Base-by-base conservation (phyloP, 2,888 invertebrate species). In the Lysandra coridon region DNA sequence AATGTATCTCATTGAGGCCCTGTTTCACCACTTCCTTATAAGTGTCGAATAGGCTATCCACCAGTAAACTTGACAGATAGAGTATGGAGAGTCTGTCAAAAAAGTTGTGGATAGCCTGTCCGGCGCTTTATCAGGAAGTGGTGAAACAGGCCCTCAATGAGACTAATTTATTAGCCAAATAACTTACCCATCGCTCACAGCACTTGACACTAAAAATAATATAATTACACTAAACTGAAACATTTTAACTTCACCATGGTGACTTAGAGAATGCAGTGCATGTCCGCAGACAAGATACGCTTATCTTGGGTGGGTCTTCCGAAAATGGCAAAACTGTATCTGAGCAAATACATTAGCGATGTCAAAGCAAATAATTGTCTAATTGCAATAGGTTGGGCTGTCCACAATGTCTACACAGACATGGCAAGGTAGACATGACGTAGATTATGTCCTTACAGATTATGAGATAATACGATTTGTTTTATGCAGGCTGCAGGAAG, bases 271-370 rank as follows among this genome's bases (percentile, higher is more conserved):
- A 88, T 89, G 89, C 91, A 88, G 85, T 86, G 87, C 82, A 81
- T 80, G 85, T 91, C 84, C 85, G 85, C 87, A 87, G 83, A 84
- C 86, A 86, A 87, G 87, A 82, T 84, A 80, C 79, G 81, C 83
- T 89, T 92, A 92, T 93, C 92, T 79, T 88, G 89, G 93, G 91
- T 87, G 90, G 88, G 92, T 85, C 90, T 80, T 78, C 91, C 91
- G 81, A 89, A 93, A 87, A 92, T 86, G 93, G 94, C 85, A 85
- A 91, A 92, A 93, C 90, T 85, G 80, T 91, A 92, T 91, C 91
- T 89, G 88, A 90, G 88, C 89, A 87, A 88, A 90, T 86, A 90
- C 88, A 89, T 85, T 85, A 86, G 84, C 82, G 81, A 69, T 81
- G 82, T 80, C 81, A 82, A 80, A 82, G 78, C 81, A 83, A 83